Evolutionary conservation across 2,113 vertebrate species (phyloP).

Genomic region (Seriola quinqueradiata): DNA sequence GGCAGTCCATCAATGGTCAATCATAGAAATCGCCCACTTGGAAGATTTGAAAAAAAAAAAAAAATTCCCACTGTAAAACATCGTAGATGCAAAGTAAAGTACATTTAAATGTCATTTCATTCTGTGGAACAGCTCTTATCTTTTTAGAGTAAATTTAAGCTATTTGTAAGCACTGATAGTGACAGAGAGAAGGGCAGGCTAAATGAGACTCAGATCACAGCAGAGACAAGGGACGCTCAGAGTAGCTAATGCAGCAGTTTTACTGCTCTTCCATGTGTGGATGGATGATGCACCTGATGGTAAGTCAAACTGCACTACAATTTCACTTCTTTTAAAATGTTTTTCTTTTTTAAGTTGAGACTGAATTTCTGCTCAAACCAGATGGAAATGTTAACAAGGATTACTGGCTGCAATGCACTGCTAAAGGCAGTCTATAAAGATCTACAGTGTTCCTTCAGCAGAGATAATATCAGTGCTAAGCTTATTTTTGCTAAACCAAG

Average conservation of each 20-base stretch:
- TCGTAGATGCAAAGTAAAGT: slow-evolving; percentile 20
- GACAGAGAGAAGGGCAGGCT: background rate
- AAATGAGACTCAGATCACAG: background rate
- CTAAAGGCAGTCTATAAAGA: slow-evolving; percentile 7
- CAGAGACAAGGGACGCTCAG: background rate
- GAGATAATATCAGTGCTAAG: slow-evolving; percentile 10
- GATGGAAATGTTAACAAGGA: background rate
- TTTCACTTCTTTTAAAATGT: slow-evolving; percentile 1
- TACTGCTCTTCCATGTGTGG: background rate
- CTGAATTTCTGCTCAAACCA: slow-evolving; percentile 14
- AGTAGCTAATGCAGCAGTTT: slow-evolving; percentile 6
- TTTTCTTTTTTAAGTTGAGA: background rate
- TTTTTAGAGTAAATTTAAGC: slow-evolving; percentile 4
- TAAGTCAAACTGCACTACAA: background rate
- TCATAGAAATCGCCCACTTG: background rate
- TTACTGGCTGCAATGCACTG: slow-evolving; percentile 9
- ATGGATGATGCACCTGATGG: background rate
- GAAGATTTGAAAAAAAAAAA: background rate
- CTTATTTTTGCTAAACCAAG: slow-evolving; percentile 23
- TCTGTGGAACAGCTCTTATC: background rate
- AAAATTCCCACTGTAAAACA: background rate
- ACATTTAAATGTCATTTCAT: slow-evolving; percentile 26
- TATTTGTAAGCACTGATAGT: slow-evolving; percentile 15
- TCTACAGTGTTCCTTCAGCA: background rate
- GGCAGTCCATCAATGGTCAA: background rate